Evolutionary conservation across 2,113 vertebrate species (phyloP).

Genomic region (Gymnobelideus leadbeateri): DNA sequence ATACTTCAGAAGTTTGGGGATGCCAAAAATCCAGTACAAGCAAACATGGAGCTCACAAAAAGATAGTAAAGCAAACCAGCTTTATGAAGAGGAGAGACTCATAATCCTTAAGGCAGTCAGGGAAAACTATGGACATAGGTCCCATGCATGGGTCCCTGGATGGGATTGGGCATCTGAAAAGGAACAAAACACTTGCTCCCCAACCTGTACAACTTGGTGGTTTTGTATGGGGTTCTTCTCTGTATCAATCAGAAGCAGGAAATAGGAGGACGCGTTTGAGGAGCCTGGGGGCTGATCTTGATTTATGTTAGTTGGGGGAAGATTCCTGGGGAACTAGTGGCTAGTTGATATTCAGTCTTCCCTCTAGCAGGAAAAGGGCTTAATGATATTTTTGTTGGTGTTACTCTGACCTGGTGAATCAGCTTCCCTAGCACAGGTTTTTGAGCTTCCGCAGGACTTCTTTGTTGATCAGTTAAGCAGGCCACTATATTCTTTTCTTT

Average conservation of each 20-base stretch:
- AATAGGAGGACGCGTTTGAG: neutral
- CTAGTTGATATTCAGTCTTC: neutral
- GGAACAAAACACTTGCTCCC: neutral
- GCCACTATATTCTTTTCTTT: too few species aligned
- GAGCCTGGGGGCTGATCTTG: neutral
- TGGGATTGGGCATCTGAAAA: neutral
- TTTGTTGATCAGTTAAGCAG: neutral
- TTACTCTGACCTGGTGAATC: neutral
- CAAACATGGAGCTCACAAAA: neutral
- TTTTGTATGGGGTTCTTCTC: neutral
- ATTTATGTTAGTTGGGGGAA: too few species aligned
- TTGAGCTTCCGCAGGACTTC: neutral
- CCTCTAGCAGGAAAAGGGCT: neutral
- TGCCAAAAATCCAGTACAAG: neutral
- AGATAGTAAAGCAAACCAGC: neutral
- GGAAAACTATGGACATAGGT: neutral
- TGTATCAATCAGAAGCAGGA: neutral
- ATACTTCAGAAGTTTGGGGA: neutral
- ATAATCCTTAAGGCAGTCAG: neutral
- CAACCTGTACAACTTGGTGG: neutral
- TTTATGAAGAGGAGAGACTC: neutral
- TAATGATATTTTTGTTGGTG: neutral
- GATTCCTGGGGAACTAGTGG: too few species aligned
- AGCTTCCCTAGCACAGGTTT: neutral
- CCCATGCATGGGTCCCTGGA: neutral